Evolutionary conservation across 2,888 invertebrate genomes (phyloP), one percentile per base, ranked within the genome.

Genomic region (Agrotis puta): DNA sequence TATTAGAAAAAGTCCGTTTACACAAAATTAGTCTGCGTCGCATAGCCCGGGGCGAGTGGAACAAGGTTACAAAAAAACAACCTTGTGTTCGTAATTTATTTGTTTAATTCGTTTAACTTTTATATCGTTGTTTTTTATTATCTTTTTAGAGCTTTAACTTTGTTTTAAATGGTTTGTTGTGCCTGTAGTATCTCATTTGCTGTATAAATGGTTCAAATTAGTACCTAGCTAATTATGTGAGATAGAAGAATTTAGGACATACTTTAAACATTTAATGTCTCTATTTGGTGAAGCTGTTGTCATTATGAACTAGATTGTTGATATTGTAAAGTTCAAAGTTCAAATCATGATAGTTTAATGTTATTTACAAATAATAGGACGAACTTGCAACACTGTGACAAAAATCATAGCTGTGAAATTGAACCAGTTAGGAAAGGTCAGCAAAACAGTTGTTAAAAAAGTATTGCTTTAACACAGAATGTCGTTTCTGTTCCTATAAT

Each of bases 91-190:
- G 39, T 64, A 64, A 77, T 79, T 79, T 67, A 79, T 77, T 66
- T 74, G 54, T 54, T 65, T 65, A 71, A 76, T 76, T 72, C 45
- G 58, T 67, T 79, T 56, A 45, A 73, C 74, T 77, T 77, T 59
- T 54, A 43, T 48, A 45, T 56, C 33, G 57, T 56, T 64, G 33
- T 58, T 65, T 74, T 75, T 72, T 72, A 78, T 39, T 33, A 33
- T 53, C 51, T 16, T 61, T 63, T 77, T 65, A 48, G 6, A 62
- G 24, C 13, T 63, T 77, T 59, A 24, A 58, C 16, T 54, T 59
- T 76, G 54, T 76, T 51, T 69, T 45, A 61, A 47, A n/a, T 20
- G 24, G 20, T 51, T 74, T 39, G 4, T 20, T 33, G 45, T 39
- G 39, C 16, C 0, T 33, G 47, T 18, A 24, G 16, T 27, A 64